Base-by-base conservation (phyloP, 2,888 invertebrate genomes). In the Orchestes rusci region DNA sequence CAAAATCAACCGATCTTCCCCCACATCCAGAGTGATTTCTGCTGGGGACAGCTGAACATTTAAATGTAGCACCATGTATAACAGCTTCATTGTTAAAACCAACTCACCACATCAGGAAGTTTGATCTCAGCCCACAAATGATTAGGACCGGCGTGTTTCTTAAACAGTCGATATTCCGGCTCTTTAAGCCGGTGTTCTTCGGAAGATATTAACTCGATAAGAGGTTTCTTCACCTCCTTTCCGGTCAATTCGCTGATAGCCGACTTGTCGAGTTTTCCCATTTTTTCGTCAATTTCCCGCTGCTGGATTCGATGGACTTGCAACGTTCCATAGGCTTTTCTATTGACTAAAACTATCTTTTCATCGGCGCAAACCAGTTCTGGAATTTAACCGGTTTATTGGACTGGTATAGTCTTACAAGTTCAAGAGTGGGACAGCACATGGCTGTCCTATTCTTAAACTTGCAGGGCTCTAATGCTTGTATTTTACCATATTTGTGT, bases 221-320 rank as follows among this genome's bases (percentile, higher is more conserved):
- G 51, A 3, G 59, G 58, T 34, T 57, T 60, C n/a, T 50, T 50
- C 17, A 28, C 20, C 8, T 51, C 43, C 16, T 51, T 48, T 2
- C 56, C 53, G 20, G 52, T 52, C 10, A 61, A 46, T 52, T 64
- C 60, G 32, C 54, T 45, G 8, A 61, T 57, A 33, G 54, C 32
- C 15, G 54, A 48, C 34, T 39, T 35, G 8, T 18, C 33, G 4
- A 32, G 29, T 27, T 43, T 53, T 40, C 56, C 59, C 62, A 68
- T 65, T 53, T 68, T 65, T 23, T 63, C 51, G 53, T 75, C 74
- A 1, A 79, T 70, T 60, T 82, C 79, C 37, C 82, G 73, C 54
- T 84, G 79, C 61, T 84, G 80, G 53, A 88, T 80, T 57, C 82
- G 76, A 64, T 89, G 88, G 20, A 77, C 71, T 49, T 84, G 82